Conservation (phyloP, 1,140 invertebrate species). For the Zelostemma sp. region DNA sequence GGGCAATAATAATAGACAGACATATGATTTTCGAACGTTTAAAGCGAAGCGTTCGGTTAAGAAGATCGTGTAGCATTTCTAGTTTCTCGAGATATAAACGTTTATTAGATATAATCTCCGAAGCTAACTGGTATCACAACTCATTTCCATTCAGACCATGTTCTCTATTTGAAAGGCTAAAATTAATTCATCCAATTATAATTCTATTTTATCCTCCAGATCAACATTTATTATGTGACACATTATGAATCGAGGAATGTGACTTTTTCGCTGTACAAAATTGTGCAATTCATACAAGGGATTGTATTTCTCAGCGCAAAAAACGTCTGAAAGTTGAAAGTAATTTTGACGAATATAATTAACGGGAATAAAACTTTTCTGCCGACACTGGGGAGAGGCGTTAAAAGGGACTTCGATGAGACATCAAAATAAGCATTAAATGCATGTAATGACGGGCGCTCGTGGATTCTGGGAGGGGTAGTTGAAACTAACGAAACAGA, state of each 20-base stretch:
- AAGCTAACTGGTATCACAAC: slow-evolving; percentile 39
- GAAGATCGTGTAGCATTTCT: slow-evolving; percentile 26
- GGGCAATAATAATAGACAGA: slow-evolving; percentile 31
- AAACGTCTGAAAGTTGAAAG: too few species aligned
- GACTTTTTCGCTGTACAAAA: too few species aligned
- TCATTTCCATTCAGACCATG: slow-evolving; percentile 33
- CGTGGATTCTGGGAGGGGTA: slow-evolving; percentile 2
- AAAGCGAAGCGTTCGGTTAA: slow-evolving; percentile 18
- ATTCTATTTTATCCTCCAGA: slow-evolving; percentile 15
- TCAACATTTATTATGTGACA: slow-evolving; percentile 27
- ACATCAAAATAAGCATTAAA: slow-evolving; percentile 17
- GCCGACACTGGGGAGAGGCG: too few species aligned
- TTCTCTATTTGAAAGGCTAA: slow-evolving; percentile 16
- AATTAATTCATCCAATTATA: slow-evolving; percentile 43
- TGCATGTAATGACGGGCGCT: slow-evolving; percentile 10
- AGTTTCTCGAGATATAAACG: slow-evolving; percentile 30
- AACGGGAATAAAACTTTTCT: too few species aligned
- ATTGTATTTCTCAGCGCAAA: too few species aligned
- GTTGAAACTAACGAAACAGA: slow-evolving; percentile 25
- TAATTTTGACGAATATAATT: too few species aligned
- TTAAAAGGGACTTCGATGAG: slow-evolving; percentile 8
- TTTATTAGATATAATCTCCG: slow-evolving; percentile 45
- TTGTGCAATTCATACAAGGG: too few species aligned
- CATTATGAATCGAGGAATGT: too few species aligned
- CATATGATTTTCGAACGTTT: slow-evolving; percentile 45